Conservation (phyloP, 2,888 invertebrate species). For the Germaria angustata region DNA sequence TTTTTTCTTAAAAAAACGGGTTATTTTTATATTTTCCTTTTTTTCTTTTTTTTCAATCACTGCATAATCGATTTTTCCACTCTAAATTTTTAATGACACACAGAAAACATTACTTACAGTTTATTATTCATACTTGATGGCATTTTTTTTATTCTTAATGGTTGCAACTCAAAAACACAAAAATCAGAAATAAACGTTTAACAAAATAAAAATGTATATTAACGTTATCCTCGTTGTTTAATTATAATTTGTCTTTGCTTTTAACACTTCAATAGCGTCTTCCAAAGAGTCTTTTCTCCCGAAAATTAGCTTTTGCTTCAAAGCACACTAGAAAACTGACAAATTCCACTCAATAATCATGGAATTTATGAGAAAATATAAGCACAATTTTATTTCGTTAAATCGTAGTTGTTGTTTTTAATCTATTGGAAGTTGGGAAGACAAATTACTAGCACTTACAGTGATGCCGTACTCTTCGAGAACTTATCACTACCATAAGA, state of each 20-base stretch:
- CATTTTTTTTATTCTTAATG: conserved; percentile 78
- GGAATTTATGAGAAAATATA: conserved; percentile 63
- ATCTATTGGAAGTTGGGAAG: not conserved
- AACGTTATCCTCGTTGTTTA: conserved; percentile 27
- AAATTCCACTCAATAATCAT: conserved; percentile 55
- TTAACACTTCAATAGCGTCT: too few species aligned
- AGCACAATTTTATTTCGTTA: conserved; percentile 49
- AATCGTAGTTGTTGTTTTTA: not conserved
- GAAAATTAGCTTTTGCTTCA: conserved; percentile 28
- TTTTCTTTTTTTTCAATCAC: conserved; percentile 70
- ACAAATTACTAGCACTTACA: too few species aligned
- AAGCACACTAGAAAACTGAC: conserved; percentile 65
- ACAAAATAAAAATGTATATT: conserved; percentile 42
- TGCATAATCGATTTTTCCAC: conserved; percentile 75
- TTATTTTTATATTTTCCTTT: conserved; percentile 45
- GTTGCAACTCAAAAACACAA: conserved; percentile 72
- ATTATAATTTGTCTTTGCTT: not conserved
- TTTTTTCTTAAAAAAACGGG: conserved; percentile 46
- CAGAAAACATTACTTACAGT: conserved; percentile 77
- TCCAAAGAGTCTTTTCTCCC: conserved; percentile 59
- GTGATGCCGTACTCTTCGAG: too few species aligned
- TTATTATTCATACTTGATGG: conserved; percentile 80
- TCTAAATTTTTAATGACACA: conserved; percentile 64
- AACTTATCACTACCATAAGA: too few species aligned
- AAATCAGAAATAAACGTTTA: conserved; percentile 59